These are phyloP conservation scores for Pteropus alecto DNA, from an alignment of 2,113 vertebrate species.

Conservation along the genomic window DNA sequence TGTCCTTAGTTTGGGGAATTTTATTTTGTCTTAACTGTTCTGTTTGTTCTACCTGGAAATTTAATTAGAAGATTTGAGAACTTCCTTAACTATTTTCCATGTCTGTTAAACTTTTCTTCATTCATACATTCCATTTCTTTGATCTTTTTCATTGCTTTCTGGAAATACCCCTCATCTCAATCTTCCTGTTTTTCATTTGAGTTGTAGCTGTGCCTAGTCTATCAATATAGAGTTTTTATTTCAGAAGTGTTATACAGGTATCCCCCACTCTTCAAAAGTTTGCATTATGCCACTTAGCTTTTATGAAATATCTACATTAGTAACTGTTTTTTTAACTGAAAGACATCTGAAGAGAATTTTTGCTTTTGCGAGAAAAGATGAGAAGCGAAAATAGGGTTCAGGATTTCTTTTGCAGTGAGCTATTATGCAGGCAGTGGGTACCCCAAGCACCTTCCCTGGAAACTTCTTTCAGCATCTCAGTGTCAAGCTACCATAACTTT, in stretches of 20 bases:
- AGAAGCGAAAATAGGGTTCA: not conserved
- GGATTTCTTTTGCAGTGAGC: not conserved
- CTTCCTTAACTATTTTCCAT: not conserved
- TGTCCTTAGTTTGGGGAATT: not conserved
- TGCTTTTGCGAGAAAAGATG: not conserved
- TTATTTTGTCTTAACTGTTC: not conserved
- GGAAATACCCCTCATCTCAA: not conserved
- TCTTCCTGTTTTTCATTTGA: not conserved
- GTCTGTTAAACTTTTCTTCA: not conserved
- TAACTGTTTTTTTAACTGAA: not conserved
- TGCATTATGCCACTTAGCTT: not conserved
- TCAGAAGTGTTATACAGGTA: not conserved
- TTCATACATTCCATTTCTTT: not conserved
- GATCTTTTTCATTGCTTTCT: not conserved
- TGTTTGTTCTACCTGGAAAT: not conserved
- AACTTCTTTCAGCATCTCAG: not conserved
- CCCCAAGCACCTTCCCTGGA: not conserved
- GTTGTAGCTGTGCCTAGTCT: not conserved
- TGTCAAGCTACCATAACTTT: not conserved
- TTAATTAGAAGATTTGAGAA: not conserved
- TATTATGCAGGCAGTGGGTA: accelerated
- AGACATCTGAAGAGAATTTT: not conserved
- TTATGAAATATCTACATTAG: not conserved
- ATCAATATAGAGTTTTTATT: not conserved
- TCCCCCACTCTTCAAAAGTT: not conserved